Evolutionary conservation across 2,888 invertebrate species (phyloP), one percentile per base, ranked within the genome.

Genomic region (Creontiades dilutus): DNA sequence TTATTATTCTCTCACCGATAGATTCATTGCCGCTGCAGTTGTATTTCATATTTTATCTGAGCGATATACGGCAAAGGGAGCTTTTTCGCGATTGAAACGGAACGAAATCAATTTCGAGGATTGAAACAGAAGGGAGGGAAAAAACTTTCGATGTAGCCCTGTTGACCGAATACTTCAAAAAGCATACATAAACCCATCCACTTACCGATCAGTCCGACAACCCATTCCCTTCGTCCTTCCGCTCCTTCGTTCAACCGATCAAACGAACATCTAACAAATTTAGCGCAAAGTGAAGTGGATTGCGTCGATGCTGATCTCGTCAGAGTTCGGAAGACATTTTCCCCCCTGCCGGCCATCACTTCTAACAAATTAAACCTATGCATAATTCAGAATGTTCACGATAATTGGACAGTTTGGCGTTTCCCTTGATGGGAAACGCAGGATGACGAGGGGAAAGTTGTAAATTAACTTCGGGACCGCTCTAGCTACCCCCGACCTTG

Each of bases 301-400:
- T 85, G 85, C 55, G 55, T 27, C 61, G 57, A 55, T 85, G 61
- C 46, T 14, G n/a, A 14, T 55, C 52, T 27, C 84, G 48, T 52
- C n/a, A 84, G 57, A 85, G 16, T 28, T 46, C 4, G 61, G 48
- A 52, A 55, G 48, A 57, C 52, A 57, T 37, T n/a, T n/a, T 28
- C 37, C 52, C 28, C 55, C 0, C 13, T 13, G 23, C 57, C 46
- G 28, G 52, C 55, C 85, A 85, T 85, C 85, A 85, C 85, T 85
- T 16, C 85, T 57, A 52, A 85, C 61, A 85, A 61, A 85, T 85
- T 85, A 85, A 85, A 85, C 85, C 85, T 23, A 85, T 85, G 85
- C 85, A 85, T 85, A 85, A 85, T 85, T 85, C 85, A 85, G 19
- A 28, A 85, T 85, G 85, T 85, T 85, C 85, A 85, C 61, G 61